Base-by-base conservation (phyloP, 2,113 vertebrate species). In the Oreocharis arfaki region DNA sequence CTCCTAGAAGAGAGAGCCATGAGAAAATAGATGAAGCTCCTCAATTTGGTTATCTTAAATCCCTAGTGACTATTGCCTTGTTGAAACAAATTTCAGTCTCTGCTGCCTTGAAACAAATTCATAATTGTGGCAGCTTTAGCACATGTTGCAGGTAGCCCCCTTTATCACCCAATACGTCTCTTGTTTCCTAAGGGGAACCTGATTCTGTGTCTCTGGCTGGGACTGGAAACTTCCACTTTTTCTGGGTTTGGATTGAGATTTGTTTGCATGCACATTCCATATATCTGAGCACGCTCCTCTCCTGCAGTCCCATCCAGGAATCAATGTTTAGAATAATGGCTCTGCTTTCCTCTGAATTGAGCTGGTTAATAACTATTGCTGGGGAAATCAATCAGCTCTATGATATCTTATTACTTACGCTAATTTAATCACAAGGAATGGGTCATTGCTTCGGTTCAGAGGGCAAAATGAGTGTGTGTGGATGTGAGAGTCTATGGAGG, bases 331-430 rank as follows among this genome's bases (percentile, higher is more conserved):
- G 98, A 99, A 98, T 99, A 98, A 99, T 99, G 98, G 98, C 95
- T 97, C 97, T 98, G 98, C 98, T 98, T 98, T 98, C 97, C 96
- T 98, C 96, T 98, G 98, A 98, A 98, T 98, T 98, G 98, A 98
- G 98, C 98, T 99, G 98, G 98, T 99, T 99, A 99, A 99, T 99
- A 98, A 99, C 98, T 98, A 97, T 98, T 98, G 98, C 98, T 98
- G 98, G 97, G 96, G 98, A 98, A 98, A 99, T 99, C 99, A 99
- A 99, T 99, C 98, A 98, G 98, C 98, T 98, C 98, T 98, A 98
- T 99, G 98, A 99, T 99, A 99, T 99, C 98, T 99, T 99, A 99
- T 99, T 99, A 99, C 98, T 99, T 98, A 99, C 97, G 98, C 99
- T 99, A 99, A 99, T 99, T 99, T 98, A 99, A 98, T 99, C 98